These are phyloP conservation scores for Callitettix versicolor DNA, from an alignment of 1,140 invertebrate genomes.

Conservation along the genomic window DNA sequence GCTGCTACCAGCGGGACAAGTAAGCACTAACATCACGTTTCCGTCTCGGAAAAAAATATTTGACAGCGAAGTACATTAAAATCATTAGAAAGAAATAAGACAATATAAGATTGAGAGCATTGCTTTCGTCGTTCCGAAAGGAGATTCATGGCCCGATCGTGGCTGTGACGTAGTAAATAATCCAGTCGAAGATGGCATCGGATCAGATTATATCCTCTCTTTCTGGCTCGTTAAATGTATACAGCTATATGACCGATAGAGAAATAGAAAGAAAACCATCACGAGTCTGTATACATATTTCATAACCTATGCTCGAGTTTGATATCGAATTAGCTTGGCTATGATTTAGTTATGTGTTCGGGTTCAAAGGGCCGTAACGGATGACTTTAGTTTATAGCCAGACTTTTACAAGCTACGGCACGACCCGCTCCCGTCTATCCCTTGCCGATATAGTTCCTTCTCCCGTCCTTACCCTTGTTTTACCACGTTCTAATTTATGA, in stretches of 20 bases:
- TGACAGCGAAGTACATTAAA: no score
- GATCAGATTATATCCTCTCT: background rate
- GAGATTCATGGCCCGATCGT: background rate
- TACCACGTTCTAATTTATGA: no score
- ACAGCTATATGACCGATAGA: background rate
- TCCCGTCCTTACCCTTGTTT: no score
- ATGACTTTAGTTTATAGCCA: no score
- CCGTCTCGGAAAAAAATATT: no score
- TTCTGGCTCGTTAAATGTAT: background rate
- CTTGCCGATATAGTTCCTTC: no score
- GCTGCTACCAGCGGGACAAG: no score
- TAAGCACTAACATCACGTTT: no score
- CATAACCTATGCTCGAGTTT: background rate
- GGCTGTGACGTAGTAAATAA: background rate
- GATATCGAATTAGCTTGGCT: background rate
- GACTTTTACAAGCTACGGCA: no score
- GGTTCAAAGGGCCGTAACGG: background rate
- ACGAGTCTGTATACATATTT: background rate
- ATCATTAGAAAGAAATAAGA: no score
- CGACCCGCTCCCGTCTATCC: no score
- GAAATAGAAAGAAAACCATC: background rate
- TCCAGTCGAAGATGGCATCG: background rate
- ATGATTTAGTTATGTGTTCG: background rate
- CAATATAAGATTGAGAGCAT: no score
- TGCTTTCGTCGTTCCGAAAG: background rate